These are phyloP conservation scores for Siniperca knerii DNA, from an alignment of 2,113 vertebrate genomes.

Conservation along the genomic window DNA sequence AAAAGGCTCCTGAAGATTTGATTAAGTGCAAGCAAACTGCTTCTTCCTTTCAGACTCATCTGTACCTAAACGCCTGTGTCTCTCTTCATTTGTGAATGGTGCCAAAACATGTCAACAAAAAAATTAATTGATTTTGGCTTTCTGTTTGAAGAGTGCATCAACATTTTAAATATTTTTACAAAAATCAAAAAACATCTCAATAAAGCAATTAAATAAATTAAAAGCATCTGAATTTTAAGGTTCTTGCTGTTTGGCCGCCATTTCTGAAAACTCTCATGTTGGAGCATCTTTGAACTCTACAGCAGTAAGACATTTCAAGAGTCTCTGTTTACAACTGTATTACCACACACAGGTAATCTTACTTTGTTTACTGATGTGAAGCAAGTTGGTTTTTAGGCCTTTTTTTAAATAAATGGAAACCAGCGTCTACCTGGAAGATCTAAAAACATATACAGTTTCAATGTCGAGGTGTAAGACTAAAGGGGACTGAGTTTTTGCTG, in stretches of 20 bases:
- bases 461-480: not conserved
- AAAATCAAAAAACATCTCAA: not conserved
- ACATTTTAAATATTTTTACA: not conserved
- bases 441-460: not conserved
- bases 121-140: not conserved
- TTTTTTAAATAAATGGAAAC: not conserved
- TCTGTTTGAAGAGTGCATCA: not conserved
- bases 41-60: not conserved
- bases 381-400: not conserved
- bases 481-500: not conserved
- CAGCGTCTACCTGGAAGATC: not conserved
- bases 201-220: not conserved
- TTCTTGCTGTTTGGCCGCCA: not conserved
- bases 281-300: not conserved
- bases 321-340: not conserved
- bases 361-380: not conserved
- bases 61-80: not conserved
- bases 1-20: conserved; percentile 20
- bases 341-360: not conserved
- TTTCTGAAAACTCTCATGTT: not conserved
- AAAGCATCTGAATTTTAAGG: not conserved
- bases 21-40: not conserved
- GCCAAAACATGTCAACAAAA: not conserved
- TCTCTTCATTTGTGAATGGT: not conserved
- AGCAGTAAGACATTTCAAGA: not conserved